These are phyloP conservation scores for Ernsta delagoae DNA, from an alignment of 2,888 invertebrate species.

Conservation along the genomic window DNA sequence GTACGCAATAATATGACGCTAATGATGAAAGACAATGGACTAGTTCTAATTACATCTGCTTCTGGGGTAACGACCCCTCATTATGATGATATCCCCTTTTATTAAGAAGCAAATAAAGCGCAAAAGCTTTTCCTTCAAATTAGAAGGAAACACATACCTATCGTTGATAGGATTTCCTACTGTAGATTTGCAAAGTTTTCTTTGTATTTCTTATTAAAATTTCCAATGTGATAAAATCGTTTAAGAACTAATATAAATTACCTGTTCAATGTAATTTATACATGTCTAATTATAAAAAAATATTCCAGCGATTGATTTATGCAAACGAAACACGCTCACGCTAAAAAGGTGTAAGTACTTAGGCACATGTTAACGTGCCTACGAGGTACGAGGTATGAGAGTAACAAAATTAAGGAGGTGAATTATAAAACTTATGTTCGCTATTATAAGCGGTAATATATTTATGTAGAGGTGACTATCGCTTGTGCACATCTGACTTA, in stretches of 20 bases:
- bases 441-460: slow-evolving; percentile 45
- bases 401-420: slow-evolving; percentile 44
- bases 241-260: slow-evolving; percentile 20
- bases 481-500: slow-evolving; percentile 43
- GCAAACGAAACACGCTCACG: slow-evolving; percentile 71
- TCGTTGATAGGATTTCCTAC: too few species aligned
- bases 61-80: too few species aligned
- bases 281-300: slow-evolving; percentile 33
- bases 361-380: slow-evolving; percentile 44
- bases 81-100: too few species aligned
- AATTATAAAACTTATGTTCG: slow-evolving; percentile 44
- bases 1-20: too few species aligned
- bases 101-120: too few species aligned
- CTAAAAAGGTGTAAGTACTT: slow-evolving; percentile 49
- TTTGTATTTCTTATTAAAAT: background rate
- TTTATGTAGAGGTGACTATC: slow-evolving; percentile 45
- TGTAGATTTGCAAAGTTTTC: too few species aligned
- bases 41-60: too few species aligned
- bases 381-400: slow-evolving; percentile 43
- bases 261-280: slow-evolving; percentile 31
- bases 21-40: too few species aligned
- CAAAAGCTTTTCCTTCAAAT: too few species aligned
- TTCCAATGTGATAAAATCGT: slow-evolving; percentile 10
- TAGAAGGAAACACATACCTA: too few species aligned
- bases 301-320: slow-evolving; percentile 48